Conservation (phyloP, 1,140 invertebrate genomes). For the Drosophila eugracilis region DNA sequence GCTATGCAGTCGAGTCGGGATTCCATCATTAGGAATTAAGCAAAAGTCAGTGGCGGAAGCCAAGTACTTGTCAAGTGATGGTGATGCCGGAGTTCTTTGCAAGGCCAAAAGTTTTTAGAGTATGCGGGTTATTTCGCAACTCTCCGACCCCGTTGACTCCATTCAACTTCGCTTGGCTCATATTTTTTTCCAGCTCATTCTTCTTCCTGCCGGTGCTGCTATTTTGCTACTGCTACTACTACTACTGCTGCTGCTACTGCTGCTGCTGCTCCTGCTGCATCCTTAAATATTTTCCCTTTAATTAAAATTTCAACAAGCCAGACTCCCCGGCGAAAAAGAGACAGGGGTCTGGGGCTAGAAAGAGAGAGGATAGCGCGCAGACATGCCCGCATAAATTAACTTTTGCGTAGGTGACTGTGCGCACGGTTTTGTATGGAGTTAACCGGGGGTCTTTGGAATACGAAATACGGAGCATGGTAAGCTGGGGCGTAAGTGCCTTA, state of each 20-base stretch:
- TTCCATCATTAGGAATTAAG: conserved; percentile 65
- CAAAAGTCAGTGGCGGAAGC: conserved; percentile 63
- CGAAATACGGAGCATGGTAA: conserved; percentile 38
- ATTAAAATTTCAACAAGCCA: conserved; percentile 79
- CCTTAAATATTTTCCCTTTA: conserved; percentile 72
- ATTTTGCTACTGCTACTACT: conserved; percentile 8
- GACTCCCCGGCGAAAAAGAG: conserved; percentile 19
- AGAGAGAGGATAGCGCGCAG: conserved; percentile 11
- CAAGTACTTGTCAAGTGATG: conserved; percentile 57
- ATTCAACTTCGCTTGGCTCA: conserved; percentile 25
- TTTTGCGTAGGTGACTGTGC: conserved; percentile 52
- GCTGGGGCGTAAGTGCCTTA: conserved; percentile 78
- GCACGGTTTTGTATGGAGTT: conserved; percentile 26
- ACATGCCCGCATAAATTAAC: conserved; percentile 79
- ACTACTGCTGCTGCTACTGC: conserved; percentile 19
- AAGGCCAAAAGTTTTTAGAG: conserved; percentile 48
- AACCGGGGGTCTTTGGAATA: conserved; percentile 13
- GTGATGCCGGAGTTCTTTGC: conserved; percentile 47
- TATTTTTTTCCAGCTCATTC: conserved; percentile 19
- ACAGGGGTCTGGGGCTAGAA: conserved; percentile 1
- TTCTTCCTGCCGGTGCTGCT: conserved; percentile 23
- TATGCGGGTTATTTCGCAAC: conserved; percentile 35
- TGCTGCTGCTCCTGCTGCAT: conserved; percentile 40
- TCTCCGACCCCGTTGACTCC: conserved; percentile 16
- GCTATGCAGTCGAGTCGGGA: conserved; percentile 46